Evolutionary conservation across 2,888 invertebrate species (phyloP), one percentile per base, ranked within the genome.

Genomic region (Anticlea derivata): DNA sequence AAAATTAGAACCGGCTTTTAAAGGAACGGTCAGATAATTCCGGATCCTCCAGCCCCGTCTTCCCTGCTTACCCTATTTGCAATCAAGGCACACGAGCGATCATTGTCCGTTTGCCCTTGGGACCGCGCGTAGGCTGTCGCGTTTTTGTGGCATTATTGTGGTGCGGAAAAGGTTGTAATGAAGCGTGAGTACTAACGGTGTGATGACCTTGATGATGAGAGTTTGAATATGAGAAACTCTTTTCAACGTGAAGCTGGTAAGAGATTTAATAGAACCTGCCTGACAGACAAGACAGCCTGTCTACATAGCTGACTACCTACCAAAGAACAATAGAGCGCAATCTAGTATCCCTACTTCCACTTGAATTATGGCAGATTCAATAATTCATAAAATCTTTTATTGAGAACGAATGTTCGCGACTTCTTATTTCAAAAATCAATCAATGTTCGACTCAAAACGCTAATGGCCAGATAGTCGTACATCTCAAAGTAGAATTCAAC

Each of bases 71-170:
- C 54, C 54, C 44, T 47, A 58, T 60, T 55, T 59, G 64, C 64
- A 61, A 70, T 65, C 59, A 64, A 71, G 65, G 60, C 60, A 63
- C 55, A 49, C 52, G 55, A 63, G 59, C 65, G 56, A 55, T 61
- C 66, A 76, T 75, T 75, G 73, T 74, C 66, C 61, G 23, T 51
- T 55, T 39, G 67, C 64, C 64, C 66, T 67, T 68, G 66, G 56
- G 61, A 26, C 13, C 17, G 44, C 10, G 49, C 40, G 29, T 54
- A 33, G 47, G 38, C 8, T 50, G 58, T 54, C 55, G 50, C 40
- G 53, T 50, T 61, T 41, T 70, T 55, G 17, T 43, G 22, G 4
- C 26, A 30, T 37, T 47, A 29, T 11, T 23, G 10, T 20, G 7
- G 13, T 43, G 24, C 35, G 29, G 7, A 27, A 41, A 30, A 29